Evolutionary conservation across 2,888 invertebrate species (phyloP), one percentile per base, ranked within the genome.

Genomic region (Cybosia mesomella): DNA sequence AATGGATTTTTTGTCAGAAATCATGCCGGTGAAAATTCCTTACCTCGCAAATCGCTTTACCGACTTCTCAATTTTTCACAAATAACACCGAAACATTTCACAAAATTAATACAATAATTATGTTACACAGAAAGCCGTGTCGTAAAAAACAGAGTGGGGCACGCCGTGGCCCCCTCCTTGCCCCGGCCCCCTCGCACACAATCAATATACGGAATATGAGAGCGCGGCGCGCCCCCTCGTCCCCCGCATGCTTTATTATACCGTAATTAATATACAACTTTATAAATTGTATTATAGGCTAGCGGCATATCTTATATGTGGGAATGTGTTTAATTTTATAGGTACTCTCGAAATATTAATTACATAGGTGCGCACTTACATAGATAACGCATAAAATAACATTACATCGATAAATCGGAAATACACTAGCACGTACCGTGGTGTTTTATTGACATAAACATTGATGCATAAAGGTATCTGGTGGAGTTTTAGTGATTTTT

Each of bases 61-160:
- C 91, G 86, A 91, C 92, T 92, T 92, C 92, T 90, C 90, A 85
- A 92, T 88, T 92, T 93, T 94, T 94, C 92, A 95, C 92, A 91
- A 91, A 93, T 92, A 93, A 93, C 94, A 91, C 91, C 92, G 92
- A 93, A 92, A 92, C 95, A 95, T 95, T 95, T 95, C 95, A 95
- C 95, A 93, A 95, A 93, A 94, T 93, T 94, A 93, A 93, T 90
- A 95, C 92, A 93, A 92, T 93, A 94, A 94, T 94, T 93, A 95
- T 94, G 95, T 95, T 95, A 94, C 94, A 95, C 95, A 94, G 94
- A 95, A 95, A 95, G 95, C 95, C 93, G 95, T 95, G 95, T 95
- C 95, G 95, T 95, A 95, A 95, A 95, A 95, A 92, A 95, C 94
- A 94, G 95, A 95, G 95, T 94, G 95, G 95, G 95, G 95, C 94